Evolutionary conservation across 1,140 invertebrate genomes (phyloP).

Genomic region (Chrysomallon squamiferum): DNA sequence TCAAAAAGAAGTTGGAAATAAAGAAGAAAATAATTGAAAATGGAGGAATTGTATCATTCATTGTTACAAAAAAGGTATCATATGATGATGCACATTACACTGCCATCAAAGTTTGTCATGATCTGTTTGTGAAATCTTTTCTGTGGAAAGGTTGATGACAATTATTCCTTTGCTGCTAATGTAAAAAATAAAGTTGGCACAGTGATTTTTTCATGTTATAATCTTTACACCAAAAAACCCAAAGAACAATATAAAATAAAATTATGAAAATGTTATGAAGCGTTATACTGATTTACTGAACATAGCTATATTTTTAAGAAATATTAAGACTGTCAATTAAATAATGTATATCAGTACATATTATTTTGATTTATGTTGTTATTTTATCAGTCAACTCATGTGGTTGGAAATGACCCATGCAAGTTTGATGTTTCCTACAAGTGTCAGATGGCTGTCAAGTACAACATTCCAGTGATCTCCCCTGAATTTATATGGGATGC

Average conservation of each 20-base stretch:
- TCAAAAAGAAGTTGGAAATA: slow-evolving; percentile 47
- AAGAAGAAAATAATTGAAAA: slow-evolving; percentile 47
- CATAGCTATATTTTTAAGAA: not conserved
- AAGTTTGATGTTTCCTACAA: slow-evolving; percentile 46
- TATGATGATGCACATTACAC: not conserved
- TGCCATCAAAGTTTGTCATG: not conserved
- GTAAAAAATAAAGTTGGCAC: no score
- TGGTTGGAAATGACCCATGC: slow-evolving; percentile 44
- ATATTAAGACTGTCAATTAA: not conserved
- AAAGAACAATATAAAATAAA: no score
- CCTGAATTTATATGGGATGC: slow-evolving; percentile 49
- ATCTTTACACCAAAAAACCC: no score
- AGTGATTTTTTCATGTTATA: no score
- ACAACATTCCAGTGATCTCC: slow-evolving; percentile 49
- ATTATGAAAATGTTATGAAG: no score
- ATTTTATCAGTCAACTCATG: slow-evolving; percentile 35
- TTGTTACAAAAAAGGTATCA: slow-evolving; percentile 52
- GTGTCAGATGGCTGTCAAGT: slow-evolving; percentile 42
- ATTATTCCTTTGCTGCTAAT: not conserved
- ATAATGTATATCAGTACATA: not conserved
- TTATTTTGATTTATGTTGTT: no score
- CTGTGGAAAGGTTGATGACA: not conserved
- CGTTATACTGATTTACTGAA: no score
- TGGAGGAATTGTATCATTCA: slow-evolving; percentile 52
- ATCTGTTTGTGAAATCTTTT: not conserved